These are phyloP conservation scores for Abscondita cerata DNA, from an alignment of 2,888 invertebrate genomes.

Conservation along the genomic window DNA sequence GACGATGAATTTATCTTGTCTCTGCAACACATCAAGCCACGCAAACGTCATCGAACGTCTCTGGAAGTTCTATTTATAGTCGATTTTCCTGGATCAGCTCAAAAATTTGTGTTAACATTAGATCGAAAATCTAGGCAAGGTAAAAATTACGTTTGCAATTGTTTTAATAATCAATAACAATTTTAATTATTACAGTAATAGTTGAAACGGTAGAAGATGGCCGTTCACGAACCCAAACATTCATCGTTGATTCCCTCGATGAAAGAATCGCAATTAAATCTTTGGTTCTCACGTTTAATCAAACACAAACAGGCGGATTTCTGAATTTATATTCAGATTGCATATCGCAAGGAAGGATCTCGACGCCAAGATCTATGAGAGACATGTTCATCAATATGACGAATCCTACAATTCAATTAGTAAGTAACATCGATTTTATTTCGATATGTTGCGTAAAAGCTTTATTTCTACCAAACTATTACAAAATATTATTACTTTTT, in stretches of 20 bases:
- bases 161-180: neutral
- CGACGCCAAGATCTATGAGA: slow-evolving; percentile 64
- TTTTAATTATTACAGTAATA: slow-evolving; percentile 62
- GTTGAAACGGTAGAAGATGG: slow-evolving; percentile 69
- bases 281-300: slow-evolving; percentile 63
- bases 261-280: slow-evolving; percentile 65
- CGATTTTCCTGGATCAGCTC: slow-evolving; percentile 62
- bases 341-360: slow-evolving; percentile 68
- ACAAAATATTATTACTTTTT: neutral
- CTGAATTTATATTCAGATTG: slow-evolving; percentile 73
- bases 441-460: neutral
- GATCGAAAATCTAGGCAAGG: slow-evolving; percentile 64
- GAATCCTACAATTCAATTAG: slow-evolving; percentile 64
- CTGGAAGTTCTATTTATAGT: slow-evolving; percentile 64
- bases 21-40: slow-evolving; percentile 62
- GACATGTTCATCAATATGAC: slow-evolving; percentile 65
- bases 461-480: neutral
- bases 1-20: slow-evolving; percentile 63
- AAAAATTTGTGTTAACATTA: slow-evolving; percentile 63
- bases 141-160: slow-evolving; percentile 44
- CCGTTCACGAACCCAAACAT: slow-evolving; percentile 65
- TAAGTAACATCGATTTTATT: slow-evolving; percentile 54
- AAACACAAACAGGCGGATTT: slow-evolving; percentile 64
- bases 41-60: slow-evolving; percentile 57
- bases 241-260: slow-evolving; percentile 65